Evolutionary conservation across 1,140 invertebrate species (phyloP), one percentile per base, ranked within the genome.

Genomic region (Drosophila tani): DNA sequence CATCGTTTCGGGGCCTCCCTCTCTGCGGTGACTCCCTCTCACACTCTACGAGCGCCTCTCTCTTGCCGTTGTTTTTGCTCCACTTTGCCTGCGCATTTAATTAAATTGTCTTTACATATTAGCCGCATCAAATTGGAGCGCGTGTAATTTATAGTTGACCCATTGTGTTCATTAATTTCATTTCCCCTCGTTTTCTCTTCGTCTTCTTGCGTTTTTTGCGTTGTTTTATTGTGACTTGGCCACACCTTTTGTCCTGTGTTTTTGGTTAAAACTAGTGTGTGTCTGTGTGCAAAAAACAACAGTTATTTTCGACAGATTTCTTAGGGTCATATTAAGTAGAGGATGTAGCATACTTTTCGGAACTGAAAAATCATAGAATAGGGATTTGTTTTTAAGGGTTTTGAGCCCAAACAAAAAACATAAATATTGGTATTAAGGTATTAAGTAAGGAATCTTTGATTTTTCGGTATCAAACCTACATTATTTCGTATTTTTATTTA

Each of bases 101-200:
- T 90, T 90, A 90, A 88, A 88, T 88, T 88, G 84, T 88, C 69
- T 79, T 70, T 86, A 75, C 74, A 76, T 81, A 78, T 84, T 78
- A 74, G 81, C 73, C 79, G 70, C 67, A 88, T 88, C 67, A 84
- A 88, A 84, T 88, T 87, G 81, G 78, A 87, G 68, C 81, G 71
- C 68, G 47, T 63, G 73, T 84, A 88, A 90, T 87, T 84, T 88
- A 87, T 87, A 82, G 82, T 86, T 86, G 82, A 62, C 70, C 62
- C 81, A 88, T 90, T 81, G 71, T 84, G 66, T 81, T 84, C 78
- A 88, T 88, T 88, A 78, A 90, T 88, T 87, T 80, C 7, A 66
- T 40, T 56, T 40, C 41, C n/a, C 49, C 69, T 77, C 50, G 64
- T 78, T 65, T 58, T 55, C 32, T 24, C 29, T 19, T 21, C 19